Base-by-base conservation (phyloP, 2,113 vertebrate genomes). In the Trogon surrucura region DNA sequence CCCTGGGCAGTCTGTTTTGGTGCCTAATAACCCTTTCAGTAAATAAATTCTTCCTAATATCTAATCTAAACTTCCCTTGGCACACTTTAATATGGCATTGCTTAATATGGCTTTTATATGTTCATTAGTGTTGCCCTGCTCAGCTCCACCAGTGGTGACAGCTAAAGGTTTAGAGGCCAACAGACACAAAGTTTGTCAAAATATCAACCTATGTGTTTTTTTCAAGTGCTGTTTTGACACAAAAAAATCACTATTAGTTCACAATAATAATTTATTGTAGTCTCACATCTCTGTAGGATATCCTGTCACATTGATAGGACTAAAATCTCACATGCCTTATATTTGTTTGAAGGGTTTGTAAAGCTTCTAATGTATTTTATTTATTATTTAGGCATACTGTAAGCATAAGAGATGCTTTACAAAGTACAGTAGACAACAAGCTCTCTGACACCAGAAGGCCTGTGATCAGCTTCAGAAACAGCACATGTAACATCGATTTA, bases 391-490 rank as follows among this genome's bases (percentile, higher is more conserved):
- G 56, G 34, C 95, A 85, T 62, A 71, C 30, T 65, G 20, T 36
- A 70, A 74, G 26, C 1, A 0, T 51, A 75, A 88, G 91, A 83
- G 8, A 26, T 67, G 34, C 26, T 88, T 74, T 78, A 74, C 1
- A 1, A 85, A 91, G 78, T 47, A 57, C 19, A 78, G 34, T 8
- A 80, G 53, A 83, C 93, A 21, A 57, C 20, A 66, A 91, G 45
- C 48, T 92, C 34, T 84, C 77, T 79, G 30, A 11, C 64, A 85
- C 7, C 23, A 67, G 21, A 94, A 90, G 2, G 65, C 26, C 48
- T 94, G 44, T 95, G 90, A 93, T 93, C 56, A 93, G 64, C 80
- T 93, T 95, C 85, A 96, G 67, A 86, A 53, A 70, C 29, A 66
- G 60, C 21, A 66, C 29, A 57, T 16, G 38, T 27, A 91, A 78